A percentile compares a stretch with the other conserved stretches of the same genome.
Evolutionary conservation across 1,140 invertebrate species (phyloP).

Genomic region (Caenorhabditis brenneri): DNA sequence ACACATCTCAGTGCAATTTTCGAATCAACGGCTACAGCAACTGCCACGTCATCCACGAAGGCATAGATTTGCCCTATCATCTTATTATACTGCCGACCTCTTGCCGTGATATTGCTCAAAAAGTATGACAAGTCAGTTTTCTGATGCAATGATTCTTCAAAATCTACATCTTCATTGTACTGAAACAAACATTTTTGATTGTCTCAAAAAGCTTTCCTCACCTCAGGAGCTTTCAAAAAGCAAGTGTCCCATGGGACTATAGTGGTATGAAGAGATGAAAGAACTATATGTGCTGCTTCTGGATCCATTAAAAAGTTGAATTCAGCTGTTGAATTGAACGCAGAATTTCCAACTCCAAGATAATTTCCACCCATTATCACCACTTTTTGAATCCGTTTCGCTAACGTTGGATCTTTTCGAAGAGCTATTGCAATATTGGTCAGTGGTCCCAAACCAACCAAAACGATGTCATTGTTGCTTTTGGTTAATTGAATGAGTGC

Average conservation of each 20-base stretch:
- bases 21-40: background rate
- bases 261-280: background rate
- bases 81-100: background rate
- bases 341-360: background rate
- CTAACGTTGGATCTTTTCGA: background rate
- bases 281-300: slow-evolving; percentile 3
- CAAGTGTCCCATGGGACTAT: slow-evolving; percentile 16
- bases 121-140: background rate
- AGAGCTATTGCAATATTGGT: slow-evolving; percentile 12
- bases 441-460: slow-evolving; percentile 11
- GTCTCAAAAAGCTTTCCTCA: background rate
- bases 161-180: slow-evolving; percentile 14
- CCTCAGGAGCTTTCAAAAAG: background rate
- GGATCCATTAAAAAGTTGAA: slow-evolving; percentile 34
- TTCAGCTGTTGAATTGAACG: background rate
- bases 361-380: slow-evolving; percentile 21
- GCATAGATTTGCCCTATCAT: background rate
- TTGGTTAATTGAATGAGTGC: background rate
- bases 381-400: background rate
- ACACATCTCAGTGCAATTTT: background rate
- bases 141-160: slow-evolving; percentile 13
- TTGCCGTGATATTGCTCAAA: background rate
- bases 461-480: background rate
- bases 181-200: background rate
- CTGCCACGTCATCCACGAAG: background rate